Evolutionary conservation across 2,888 invertebrate genomes (phyloP).

Genomic region (Tethea ocularis): DNA sequence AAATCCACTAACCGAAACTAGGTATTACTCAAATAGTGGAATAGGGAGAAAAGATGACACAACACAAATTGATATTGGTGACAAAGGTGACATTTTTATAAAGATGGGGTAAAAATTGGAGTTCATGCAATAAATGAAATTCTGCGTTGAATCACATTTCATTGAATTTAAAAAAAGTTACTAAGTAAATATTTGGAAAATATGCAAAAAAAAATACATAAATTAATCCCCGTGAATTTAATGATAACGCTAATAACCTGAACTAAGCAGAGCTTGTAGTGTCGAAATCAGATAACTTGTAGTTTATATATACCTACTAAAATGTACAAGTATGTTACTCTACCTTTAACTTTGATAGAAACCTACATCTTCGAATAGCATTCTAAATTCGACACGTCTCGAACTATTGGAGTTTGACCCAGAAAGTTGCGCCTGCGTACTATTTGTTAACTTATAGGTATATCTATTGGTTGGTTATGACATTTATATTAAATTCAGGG

Average conservation of each 20-base stretch:
- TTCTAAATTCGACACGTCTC: conserved; percentile 23
- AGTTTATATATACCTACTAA: too few species aligned
- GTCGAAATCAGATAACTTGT: too few species aligned
- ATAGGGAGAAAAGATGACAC: background rate
- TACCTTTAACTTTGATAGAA: conserved; percentile 22
- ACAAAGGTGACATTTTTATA: background rate
- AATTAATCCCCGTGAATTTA: too few species aligned
- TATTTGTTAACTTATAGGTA: background rate
- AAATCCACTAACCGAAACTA: background rate
- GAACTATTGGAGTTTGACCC: conserved; percentile 29
- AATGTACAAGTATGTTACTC: too few species aligned
- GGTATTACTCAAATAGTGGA: background rate
- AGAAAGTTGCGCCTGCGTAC: conserved; percentile 19
- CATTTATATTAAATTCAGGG: background rate
- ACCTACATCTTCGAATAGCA: conserved; percentile 22
- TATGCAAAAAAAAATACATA: too few species aligned
- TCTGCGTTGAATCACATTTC: too few species aligned
- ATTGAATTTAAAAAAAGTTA: too few species aligned
- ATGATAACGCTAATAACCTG: too few species aligned
- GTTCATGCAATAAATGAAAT: too few species aligned
- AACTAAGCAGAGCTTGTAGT: too few species aligned
- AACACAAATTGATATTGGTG: conserved; percentile 1
- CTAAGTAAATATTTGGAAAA: too few species aligned
- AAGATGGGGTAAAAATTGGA: too few species aligned
- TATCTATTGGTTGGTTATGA: background rate